Percentiles rank a stretch among this genome's conserved stretches.
Conservation (phyloP, 1,140 invertebrate genomes). For the Lutraria rhynchaena region DNA sequence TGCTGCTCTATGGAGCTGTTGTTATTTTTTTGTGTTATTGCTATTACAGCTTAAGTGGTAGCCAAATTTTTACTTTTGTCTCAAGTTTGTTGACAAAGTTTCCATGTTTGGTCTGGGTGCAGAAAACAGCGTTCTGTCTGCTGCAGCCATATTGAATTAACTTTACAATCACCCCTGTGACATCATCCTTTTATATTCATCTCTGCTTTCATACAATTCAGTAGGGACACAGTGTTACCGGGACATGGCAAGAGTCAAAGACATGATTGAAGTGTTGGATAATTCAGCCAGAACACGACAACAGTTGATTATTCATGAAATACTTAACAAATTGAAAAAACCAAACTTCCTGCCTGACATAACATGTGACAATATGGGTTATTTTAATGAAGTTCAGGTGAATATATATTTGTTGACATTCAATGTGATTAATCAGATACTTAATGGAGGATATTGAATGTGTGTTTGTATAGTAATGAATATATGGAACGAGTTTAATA, state of each 20-base stretch:
- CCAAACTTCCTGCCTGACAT: not conserved
- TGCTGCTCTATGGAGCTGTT: too few relatives aligned
- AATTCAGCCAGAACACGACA: not conserved
- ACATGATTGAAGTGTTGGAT: not conserved
- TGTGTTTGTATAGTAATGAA: not conserved
- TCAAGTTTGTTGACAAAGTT: too few relatives aligned
- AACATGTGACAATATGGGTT: not conserved
- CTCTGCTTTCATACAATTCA: not conserved
- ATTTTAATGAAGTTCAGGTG: constrained; percentile 3
- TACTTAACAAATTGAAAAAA: not conserved
- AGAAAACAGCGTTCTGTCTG: too few relatives aligned
- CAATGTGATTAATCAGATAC: not conserved
- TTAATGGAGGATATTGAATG: not conserved
- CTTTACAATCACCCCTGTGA: too few relatives aligned
- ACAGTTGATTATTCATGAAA: not conserved
- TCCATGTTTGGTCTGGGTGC: too few relatives aligned
- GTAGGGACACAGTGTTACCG: constrained; percentile 1
- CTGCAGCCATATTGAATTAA: too few relatives aligned
- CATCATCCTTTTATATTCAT: too few relatives aligned
- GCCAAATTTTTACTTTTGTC: too few relatives aligned
- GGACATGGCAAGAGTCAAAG: not conserved
- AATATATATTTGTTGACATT: not conserved
- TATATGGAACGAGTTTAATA: too few relatives aligned
- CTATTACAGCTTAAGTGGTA: too few relatives aligned
- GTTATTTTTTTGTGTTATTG: too few relatives aligned